These are phyloP conservation scores for Catonia carolina DNA, from an alignment of 2,888 invertebrate genomes.

Conservation along the genomic window DNA sequence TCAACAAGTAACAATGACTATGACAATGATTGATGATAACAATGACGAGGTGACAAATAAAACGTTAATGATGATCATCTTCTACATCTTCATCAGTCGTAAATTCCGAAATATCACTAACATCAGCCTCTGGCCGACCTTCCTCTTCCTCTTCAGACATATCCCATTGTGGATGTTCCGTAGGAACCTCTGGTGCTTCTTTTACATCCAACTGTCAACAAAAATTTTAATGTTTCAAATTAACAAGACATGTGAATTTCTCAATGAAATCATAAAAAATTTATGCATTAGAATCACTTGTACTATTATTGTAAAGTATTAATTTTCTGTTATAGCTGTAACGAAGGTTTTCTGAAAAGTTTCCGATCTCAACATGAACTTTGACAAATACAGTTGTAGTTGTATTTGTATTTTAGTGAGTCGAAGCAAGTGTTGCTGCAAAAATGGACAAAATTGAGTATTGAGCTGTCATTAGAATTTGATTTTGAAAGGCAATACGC, in stretches of 20 bases:
- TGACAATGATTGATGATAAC: too few relatives aligned
- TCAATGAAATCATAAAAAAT: background rate
- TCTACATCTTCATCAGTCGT: slow-evolving; percentile 62
- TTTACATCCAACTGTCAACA: slow-evolving; percentile 77
- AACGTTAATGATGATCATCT: slow-evolving; percentile 33
- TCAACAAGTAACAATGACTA: too few relatives aligned
- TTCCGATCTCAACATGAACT: too few relatives aligned
- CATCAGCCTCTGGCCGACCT: slow-evolving; percentile 52
- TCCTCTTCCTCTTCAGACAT: slow-evolving; percentile 88
- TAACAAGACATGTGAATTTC: too few relatives aligned
- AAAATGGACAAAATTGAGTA: too few relatives aligned
- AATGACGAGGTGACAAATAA: too few relatives aligned
- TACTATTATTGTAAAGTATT: background rate
- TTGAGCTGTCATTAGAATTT: too few relatives aligned
- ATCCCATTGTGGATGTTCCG: slow-evolving; percentile 97
- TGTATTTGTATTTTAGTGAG: too few relatives aligned
- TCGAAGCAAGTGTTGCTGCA: too few relatives aligned
- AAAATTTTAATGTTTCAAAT: slow-evolving; percentile 24
- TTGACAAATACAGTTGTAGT: too few relatives aligned
- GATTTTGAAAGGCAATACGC: too few relatives aligned
- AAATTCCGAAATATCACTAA: slow-evolving; percentile 57
- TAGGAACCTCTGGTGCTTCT: slow-evolving; percentile 86
- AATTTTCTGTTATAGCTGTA: background rate
- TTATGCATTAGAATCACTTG: background rate
- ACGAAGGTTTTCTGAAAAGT: too few relatives aligned